phyloP scores from a whole-genome alignment of 2,113 vertebrate species.

The Ondatra zibethicus region DNA sequence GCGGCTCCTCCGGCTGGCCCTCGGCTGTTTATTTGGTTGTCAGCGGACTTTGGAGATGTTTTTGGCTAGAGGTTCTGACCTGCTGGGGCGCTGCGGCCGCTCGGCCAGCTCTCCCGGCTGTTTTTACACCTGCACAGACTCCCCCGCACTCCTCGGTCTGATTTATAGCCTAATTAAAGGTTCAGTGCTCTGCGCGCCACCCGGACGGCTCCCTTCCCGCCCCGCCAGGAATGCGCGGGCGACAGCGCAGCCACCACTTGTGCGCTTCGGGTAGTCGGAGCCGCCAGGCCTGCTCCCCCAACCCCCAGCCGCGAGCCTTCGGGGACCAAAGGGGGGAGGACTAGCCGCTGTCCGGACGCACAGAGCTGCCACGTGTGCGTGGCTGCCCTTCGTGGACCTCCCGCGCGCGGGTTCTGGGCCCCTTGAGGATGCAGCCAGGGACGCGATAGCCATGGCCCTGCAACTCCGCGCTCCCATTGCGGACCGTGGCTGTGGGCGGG shows the following conservation, averaged over 20 bases:
- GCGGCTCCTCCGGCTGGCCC: slow-evolving; percentile 16
- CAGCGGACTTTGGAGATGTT: slow-evolving; percentile 75
- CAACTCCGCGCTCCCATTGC: neutral
- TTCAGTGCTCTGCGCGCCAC: slow-evolving; percentile 73
- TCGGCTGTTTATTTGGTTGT: slow-evolving; percentile 70
- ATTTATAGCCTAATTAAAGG: slow-evolving; percentile 85
- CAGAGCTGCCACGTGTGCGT: slow-evolving; percentile 45
- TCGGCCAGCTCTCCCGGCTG: slow-evolving; percentile 74
- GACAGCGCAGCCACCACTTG: neutral
- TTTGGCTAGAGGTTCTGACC: slow-evolving; percentile 69
- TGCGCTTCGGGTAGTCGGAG: neutral
- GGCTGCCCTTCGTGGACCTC: neutral
- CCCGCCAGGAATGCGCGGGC: slow-evolving; percentile 42
- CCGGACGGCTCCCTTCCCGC: slow-evolving; percentile 60
- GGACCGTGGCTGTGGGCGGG: neutral
- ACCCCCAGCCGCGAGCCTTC: neutral
- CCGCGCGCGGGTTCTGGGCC: no score
- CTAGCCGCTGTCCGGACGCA: neutral
- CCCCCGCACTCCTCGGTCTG: slow-evolving; percentile 70
- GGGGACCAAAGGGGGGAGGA: neutral
- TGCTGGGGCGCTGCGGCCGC: slow-evolving; percentile 61
- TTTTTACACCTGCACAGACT: slow-evolving; percentile 88
- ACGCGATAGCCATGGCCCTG: neutral
- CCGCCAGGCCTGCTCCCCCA: fast-evolving
- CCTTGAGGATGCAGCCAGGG: neutral